A percentile compares a stretch with the other conserved stretches of the same genome.
These are phyloP conservation scores for Hydriomena furcata DNA, from an alignment of 2,888 invertebrate species.

Conservation along the genomic window DNA sequence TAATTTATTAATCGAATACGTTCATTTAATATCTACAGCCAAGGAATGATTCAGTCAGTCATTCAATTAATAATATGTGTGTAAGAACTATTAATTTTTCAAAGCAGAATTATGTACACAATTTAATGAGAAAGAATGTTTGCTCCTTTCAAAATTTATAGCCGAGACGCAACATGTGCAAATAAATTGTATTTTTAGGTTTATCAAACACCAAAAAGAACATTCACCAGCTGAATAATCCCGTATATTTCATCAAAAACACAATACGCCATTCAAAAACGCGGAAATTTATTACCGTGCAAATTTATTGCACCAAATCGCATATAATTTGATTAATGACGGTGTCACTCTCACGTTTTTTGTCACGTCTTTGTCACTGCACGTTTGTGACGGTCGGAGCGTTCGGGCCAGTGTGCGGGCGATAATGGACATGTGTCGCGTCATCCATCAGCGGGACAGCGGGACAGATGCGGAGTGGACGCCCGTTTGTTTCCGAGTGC, in stretches of 20 bases:
- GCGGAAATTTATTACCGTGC: constrained; percentile 46
- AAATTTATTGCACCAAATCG: constrained; percentile 57
- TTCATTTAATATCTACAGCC: too few relatives aligned
- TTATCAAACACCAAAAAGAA: constrained; percentile 6
- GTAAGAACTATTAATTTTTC: too few relatives aligned
- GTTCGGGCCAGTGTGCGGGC: constrained; percentile 38
- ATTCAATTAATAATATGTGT: too few relatives aligned
- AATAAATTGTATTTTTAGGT: constrained; percentile 2
- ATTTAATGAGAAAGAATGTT: too few relatives aligned
- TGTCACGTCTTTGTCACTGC: constrained; percentile 40
- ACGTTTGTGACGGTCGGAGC: constrained; percentile 11
- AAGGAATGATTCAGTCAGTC: too few relatives aligned
- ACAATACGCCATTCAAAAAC: constrained; percentile 33
- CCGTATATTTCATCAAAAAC: constrained; percentile 33
- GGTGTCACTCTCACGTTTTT: constrained; percentile 51
- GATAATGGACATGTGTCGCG: constrained; percentile 78
- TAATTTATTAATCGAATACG: too few relatives aligned
- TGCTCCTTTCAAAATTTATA: background rate
- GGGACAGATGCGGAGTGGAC: constrained; percentile 42
- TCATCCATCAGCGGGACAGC: constrained; percentile 46
- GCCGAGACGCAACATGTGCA: constrained; percentile 13
- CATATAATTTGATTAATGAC: constrained; percentile 75
- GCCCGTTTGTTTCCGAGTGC: constrained; percentile 40
- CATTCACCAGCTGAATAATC: constrained; percentile 18
- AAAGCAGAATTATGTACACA: too few relatives aligned